Conservation (phyloP, 2,113 vertebrate genomes). For the Myotis davidii region DNA sequence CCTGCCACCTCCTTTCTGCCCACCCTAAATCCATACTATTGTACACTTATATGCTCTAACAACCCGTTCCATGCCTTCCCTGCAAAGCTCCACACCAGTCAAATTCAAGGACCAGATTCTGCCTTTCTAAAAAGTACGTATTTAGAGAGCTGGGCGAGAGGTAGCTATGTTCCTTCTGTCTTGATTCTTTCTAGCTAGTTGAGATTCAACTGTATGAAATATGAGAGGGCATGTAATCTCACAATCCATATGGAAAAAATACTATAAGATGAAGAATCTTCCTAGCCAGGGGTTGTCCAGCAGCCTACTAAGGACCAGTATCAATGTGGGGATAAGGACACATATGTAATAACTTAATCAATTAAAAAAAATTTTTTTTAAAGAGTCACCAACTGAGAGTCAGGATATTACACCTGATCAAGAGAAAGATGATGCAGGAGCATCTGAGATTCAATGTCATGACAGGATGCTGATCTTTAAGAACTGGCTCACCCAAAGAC, state of each 20-base stretch:
- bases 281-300: background rate
- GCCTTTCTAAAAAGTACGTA: background rate
- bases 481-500: background rate
- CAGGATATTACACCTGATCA: background rate
- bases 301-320: background rate
- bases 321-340: background rate
- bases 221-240: background rate
- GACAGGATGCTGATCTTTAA: background rate
- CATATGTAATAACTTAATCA: no score
- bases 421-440: background rate
- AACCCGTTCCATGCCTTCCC: background rate
- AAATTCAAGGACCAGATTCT: background rate
- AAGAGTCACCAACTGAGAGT: background rate
- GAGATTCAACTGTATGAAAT: background rate
- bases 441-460: background rate
- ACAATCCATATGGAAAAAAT: background rate
- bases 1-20: background rate
- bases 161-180: background rate
- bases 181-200: background rate
- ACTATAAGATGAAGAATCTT: background rate
- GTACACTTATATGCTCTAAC: background rate
- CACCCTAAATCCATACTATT: background rate
- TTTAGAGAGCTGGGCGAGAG: background rate
- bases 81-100: background rate
- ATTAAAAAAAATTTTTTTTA: no score